Percentiles rank a stretch among this genome's conserved stretches.
Conservation (phyloP, 2,888 invertebrate genomes). For the Sinodicranocentrus sp. region DNA sequence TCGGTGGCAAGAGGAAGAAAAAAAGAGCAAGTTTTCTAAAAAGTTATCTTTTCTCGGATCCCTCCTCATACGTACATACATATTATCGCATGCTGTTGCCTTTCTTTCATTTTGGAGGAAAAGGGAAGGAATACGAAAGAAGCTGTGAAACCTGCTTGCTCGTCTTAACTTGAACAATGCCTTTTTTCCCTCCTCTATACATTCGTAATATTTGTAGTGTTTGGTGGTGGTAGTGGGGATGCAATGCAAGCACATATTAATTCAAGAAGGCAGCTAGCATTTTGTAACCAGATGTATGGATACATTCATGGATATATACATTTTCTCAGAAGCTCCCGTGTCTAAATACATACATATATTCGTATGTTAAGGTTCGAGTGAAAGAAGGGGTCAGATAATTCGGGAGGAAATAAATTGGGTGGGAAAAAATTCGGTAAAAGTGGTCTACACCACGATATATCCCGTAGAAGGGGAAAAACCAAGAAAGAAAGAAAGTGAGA, state of each 20-base stretch:
- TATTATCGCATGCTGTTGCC: constrained; percentile 65
- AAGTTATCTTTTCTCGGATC: constrained; percentile 62
- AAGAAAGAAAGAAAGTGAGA: constrained; percentile 45
- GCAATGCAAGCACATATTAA: constrained; percentile 61
- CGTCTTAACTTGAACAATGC: constrained; percentile 49
- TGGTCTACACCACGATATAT: constrained; percentile 23
- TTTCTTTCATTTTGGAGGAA: constrained; percentile 62
- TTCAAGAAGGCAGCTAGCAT: constrained; percentile 45
- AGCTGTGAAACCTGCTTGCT: constrained; percentile 62
- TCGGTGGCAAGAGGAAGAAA: constrained; percentile 54
- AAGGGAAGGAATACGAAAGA: constrained; percentile 65
- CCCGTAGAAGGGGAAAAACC: constrained; percentile 14
- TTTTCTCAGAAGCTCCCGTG: too few relatives aligned
- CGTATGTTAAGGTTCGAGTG: constrained; percentile 17
- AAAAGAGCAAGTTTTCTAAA: constrained; percentile 58
- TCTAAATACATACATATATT: background rate
- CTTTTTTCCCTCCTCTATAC: constrained; percentile 34
- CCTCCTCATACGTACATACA: constrained; percentile 50
- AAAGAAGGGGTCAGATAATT: constrained; percentile 76
- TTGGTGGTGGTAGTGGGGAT: constrained; percentile 37
- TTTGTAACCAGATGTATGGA: constrained; percentile 61
- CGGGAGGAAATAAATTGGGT: constrained; percentile 75
- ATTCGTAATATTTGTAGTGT: constrained; percentile 51
- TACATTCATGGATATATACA: constrained; percentile 40
- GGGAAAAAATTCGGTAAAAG: constrained; percentile 74